Base-by-base conservation (phyloP, 2,888 invertebrate species). In the Cynaeus angustus region DNA sequence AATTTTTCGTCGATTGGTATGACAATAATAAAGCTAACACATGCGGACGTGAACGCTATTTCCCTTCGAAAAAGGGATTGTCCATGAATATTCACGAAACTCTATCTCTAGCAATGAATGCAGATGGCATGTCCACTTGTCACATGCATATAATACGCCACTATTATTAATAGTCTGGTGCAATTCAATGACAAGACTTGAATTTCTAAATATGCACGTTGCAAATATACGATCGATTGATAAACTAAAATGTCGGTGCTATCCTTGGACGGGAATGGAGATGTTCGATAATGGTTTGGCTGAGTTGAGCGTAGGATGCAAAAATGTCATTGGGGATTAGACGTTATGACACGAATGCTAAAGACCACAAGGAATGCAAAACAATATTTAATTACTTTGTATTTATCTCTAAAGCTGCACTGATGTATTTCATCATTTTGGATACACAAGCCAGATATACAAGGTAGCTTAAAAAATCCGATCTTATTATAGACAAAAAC, bases 51-150 rank as follows among this genome's bases (percentile, higher is more conserved):
- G 68, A 52, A 53, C 55, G 61, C 52, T 68, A 37, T 68, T 68
- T 68, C 68, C 68, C 68, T 61, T 61, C 68, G 46, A 68, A 62
- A 55, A 68, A 68, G 62, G 68, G 68, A 61, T 68, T 46, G 68
- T 61, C 70, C 66, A 78, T 78, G 77, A 77, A 78, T 78, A 78
- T 77, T 78, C 77, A 78, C 74, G 74, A 62, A 68, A 71, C 58
- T 72, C 72, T 72, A 75, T 74, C 74, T 75, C 75, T 74, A 72
- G 72, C 74, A 74, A 76, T 75, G 69, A 77, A 78, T 78, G 74
- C 78, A 78, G 76, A 78, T 78, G 77, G 76, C 76, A 75, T 78
- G 77, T 76, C 74, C 77, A 78, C 76, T 78, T 78, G 77, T 75
- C 76, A 75, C 77, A 75, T 76, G 77, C 75, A 77, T 76, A 78